phyloP scores from a whole-genome alignment of 2,888 invertebrate genomes.

The Agrotis segetum region DNA sequence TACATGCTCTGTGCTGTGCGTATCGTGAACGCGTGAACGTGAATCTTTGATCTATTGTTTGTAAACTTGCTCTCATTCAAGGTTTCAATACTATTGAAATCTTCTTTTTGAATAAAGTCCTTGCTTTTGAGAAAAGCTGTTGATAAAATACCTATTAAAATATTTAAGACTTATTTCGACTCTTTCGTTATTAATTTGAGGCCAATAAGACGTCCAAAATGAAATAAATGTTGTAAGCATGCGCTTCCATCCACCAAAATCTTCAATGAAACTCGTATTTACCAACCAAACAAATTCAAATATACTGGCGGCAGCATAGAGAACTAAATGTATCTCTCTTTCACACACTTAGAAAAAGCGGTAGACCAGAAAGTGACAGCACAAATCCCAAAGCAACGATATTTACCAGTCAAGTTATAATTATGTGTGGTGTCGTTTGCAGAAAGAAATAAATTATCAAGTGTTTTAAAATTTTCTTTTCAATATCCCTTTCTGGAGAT shows the following conservation, averaged over 20 bases:
- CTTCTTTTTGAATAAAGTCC: slow-evolving; percentile 23
- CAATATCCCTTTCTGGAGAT: slow-evolving; percentile 54
- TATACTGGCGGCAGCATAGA: slow-evolving; percentile 30
- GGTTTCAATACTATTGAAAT: slow-evolving; percentile 42
- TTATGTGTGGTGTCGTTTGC: slow-evolving; percentile 25
- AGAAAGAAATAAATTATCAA: slow-evolving; percentile 62
- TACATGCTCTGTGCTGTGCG: neutral
- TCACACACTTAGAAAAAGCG: slow-evolving; percentile 14
- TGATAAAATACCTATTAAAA: slow-evolving; percentile 6
- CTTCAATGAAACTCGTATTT: slow-evolving; percentile 60
- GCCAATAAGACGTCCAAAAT: neutral
- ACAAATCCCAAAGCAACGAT: slow-evolving; percentile 41
- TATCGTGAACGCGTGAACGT: slow-evolving; percentile 11
- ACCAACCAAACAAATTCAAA: slow-evolving; percentile 63
- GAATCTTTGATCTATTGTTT: slow-evolving; percentile 42
- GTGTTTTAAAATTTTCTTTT: slow-evolving; percentile 59
- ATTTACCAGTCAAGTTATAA: slow-evolving; percentile 51
- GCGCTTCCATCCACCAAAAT: slow-evolving; percentile 24
- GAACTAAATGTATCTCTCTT: slow-evolving; percentile 61
- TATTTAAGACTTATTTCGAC: slow-evolving; percentile 18
- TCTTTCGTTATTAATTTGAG: neutral
- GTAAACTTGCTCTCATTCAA: slow-evolving; percentile 44
- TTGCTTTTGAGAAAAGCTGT: neutral
- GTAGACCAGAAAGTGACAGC: slow-evolving; percentile 41
- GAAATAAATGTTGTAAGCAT: slow-evolving; percentile 32